These are phyloP conservation scores for Zelostemma sp. DNA, from an alignment of 1,140 invertebrate species.

Conservation along the genomic window DNA sequence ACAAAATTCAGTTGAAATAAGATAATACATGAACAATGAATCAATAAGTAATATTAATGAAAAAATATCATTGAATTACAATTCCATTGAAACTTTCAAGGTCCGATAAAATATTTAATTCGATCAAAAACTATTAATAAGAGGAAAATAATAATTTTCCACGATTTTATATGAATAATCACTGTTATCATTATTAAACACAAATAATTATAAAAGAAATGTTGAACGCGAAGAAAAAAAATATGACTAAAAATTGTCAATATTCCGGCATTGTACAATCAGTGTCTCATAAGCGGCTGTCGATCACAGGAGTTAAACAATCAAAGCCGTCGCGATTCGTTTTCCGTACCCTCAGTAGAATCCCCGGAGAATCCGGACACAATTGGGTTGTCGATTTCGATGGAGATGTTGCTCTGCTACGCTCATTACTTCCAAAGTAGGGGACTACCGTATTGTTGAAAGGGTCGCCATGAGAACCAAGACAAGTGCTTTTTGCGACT, in stretches of 20 bases:
- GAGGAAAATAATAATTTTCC: no score
- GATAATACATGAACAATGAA: no score
- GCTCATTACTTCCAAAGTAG: constrained; percentile 42
- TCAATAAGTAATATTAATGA: no score
- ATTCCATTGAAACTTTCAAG: no score
- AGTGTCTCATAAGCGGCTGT: constrained; percentile 42
- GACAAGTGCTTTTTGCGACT: constrained; percentile 29
- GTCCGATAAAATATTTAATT: no score
- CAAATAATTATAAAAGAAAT: not conserved
- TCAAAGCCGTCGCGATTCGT: constrained; percentile 43
- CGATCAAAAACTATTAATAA: no score
- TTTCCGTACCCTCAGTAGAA: constrained; percentile 31
- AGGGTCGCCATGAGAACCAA: constrained; percentile 8
- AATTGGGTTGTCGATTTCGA: constrained; percentile 48
- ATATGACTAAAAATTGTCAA: constrained; percentile 34
- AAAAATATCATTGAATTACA: no score
- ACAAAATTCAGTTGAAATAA: no score
- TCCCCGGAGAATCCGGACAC: constrained; percentile 35
- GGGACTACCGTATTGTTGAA: constrained; percentile 26
- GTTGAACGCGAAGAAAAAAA: not conserved
- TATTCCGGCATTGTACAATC: constrained; percentile 33
- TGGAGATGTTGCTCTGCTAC: constrained; percentile 44
- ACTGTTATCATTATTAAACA: not conserved
- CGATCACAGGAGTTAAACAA: constrained; percentile 24
- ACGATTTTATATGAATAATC: not conserved